A percentile compares a stretch with the other conserved stretches of the same genome.
Evolutionary conservation across 2,888 invertebrate genomes (phyloP).

Genomic region (Molanna angustata): DNA sequence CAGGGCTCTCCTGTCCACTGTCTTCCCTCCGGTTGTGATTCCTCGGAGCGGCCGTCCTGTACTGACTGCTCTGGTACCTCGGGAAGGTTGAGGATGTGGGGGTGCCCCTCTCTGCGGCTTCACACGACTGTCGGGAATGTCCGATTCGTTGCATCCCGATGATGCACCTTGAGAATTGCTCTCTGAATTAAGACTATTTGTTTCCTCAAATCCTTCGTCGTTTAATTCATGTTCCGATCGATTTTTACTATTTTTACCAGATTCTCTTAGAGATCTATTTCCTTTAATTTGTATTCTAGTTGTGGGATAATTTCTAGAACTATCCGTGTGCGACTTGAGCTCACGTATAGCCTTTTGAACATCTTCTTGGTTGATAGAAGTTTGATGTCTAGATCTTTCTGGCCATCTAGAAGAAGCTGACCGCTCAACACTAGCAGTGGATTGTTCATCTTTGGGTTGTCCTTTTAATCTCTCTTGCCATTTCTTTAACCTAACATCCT

Average conservation of each 20-base stretch:
- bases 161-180: conserved; percentile 84
- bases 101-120: conserved; percentile 43
- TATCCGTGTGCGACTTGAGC: conserved; percentile 61
- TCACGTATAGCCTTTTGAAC: conserved; percentile 66
- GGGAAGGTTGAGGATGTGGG: conserved; percentile 16
- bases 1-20: conserved; percentile 39
- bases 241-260: conserved; percentile 53
- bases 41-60: conserved; percentile 48
- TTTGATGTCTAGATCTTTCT: conserved; percentile 61
- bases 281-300: conserved; percentile 34
- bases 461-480: conserved; percentile 69
- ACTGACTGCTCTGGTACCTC: conserved; percentile 34
- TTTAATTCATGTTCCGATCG: conserved; percentile 69
- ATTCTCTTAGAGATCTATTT: conserved; percentile 35
- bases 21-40: conserved; percentile 45
- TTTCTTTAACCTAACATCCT: conserved; percentile 59
- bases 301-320: conserved; percentile 39
- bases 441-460: conserved; percentile 32
- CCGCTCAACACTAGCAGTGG: conserved; percentile 33
- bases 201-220: conserved; percentile 90
- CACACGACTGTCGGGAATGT: conserved; percentile 47
- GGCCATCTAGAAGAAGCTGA: conserved; percentile 41
- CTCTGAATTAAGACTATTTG: conserved; percentile 83
- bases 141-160: conserved; percentile 68
- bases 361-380: conserved; percentile 68